Conservation (phyloP, 2,113 vertebrate species). For the Syrmaticus mikado region DNA sequence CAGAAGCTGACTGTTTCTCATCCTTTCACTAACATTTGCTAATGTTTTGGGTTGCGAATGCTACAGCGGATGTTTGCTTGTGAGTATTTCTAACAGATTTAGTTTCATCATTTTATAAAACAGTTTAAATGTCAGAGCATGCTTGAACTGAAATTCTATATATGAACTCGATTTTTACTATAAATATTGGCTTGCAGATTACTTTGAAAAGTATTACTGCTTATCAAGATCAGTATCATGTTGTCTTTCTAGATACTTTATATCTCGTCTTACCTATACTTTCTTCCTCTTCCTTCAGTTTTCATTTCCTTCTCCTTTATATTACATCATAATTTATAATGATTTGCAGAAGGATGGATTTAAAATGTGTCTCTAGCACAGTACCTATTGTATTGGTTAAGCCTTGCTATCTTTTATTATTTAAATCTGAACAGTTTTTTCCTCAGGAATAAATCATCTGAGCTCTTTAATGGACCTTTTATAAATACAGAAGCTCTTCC, state of each 20-base stretch:
- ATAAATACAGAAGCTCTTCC: neutral
- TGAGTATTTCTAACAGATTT: neutral
- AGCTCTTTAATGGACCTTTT: neutral
- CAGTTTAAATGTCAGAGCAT: neutral
- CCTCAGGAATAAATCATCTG: neutral
- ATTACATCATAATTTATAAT: neutral
- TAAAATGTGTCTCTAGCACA: neutral
- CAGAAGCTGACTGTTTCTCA: neutral
- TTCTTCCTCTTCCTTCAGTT: neutral
- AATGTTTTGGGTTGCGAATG: neutral
- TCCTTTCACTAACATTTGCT: constrained; percentile 2
- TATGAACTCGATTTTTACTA: neutral
- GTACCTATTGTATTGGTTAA: neutral
- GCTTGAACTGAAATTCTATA: neutral
- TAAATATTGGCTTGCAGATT: neutral
- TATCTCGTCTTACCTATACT: neutral
- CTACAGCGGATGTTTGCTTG: neutral
- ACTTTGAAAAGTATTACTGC: neutral
- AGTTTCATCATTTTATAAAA: neutral
- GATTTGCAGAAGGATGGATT: neutral
- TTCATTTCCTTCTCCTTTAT: constrained; percentile 16
- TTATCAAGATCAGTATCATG: neutral
- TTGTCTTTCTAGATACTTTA: neutral
- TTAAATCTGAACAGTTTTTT: neutral
- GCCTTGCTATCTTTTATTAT: neutral